These are phyloP conservation scores for Gymnorhina tibicen DNA, from an alignment of 2,113 vertebrate genomes.

Conservation along the genomic window DNA sequence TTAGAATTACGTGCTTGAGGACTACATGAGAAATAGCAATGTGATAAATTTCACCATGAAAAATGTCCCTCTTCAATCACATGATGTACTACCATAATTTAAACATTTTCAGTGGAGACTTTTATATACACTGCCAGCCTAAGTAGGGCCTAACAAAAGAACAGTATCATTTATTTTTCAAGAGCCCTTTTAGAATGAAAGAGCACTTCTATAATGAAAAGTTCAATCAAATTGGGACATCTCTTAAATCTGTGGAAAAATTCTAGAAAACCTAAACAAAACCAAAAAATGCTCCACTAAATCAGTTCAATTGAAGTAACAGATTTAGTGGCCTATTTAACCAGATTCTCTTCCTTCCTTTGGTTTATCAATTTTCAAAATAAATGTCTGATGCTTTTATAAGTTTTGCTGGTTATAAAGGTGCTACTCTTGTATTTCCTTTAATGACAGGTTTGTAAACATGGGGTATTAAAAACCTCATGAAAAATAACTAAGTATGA, in stretches of 20 bases:
- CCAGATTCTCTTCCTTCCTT: background rate
- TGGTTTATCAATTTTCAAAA: background rate
- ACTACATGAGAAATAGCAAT: background rate
- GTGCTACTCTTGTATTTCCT: background rate
- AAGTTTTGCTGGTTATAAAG: slow-evolving; percentile 34
- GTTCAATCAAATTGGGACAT: background rate
- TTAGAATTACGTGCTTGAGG: slow-evolving; percentile 3
- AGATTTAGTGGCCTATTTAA: background rate
- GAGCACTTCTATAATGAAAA: background rate
- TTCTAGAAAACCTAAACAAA: background rate
- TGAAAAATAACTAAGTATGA: background rate
- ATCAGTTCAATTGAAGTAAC: background rate
- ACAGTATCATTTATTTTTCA: background rate
- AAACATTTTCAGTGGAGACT: background rate
- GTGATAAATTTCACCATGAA: background rate
- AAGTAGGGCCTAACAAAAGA: background rate
- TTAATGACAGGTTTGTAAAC: background rate
- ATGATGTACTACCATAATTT: background rate
- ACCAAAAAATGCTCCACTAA: background rate
- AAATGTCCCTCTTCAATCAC: background rate
- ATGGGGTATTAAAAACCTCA: slow-evolving; percentile 31
- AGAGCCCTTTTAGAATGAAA: background rate
- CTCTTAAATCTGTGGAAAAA: background rate
- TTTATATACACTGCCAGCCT: background rate
- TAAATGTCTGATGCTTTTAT: background rate